Base-by-base conservation (phyloP, 2,888 invertebrate species). In the Priocnemis perturbator region DNA sequence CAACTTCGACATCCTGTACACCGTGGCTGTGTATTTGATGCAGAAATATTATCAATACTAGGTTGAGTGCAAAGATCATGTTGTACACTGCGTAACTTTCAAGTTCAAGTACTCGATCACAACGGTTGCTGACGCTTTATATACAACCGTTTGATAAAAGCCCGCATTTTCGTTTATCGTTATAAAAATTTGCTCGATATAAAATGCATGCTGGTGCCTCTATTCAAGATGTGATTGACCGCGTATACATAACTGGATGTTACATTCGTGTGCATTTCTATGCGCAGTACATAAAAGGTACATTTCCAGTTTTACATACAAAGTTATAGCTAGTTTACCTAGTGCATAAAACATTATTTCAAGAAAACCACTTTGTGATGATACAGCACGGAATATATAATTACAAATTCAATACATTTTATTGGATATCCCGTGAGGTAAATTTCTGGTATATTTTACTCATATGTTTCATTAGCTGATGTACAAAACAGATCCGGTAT, bases 151-250 rank as follows among this genome's bases (percentile, higher is more conserved):
- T 17, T 23, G 72, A 62, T 52, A 63, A 68, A 37, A 69, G 73
- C 81, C 81, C 81, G 81, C 73, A 81, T 69, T 20, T 37, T 47
- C 55, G 61, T 70, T 75, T 76, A 81, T 78, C 76, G 50, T 74
- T 73, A 66, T 63, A 66, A 58, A 75, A 67, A 62, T 65, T 30
- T 50, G 52, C 44, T 58, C 47, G 59, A 72, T 69, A 60, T 60
- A 58, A 73, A 70, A 56, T 74, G 77, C 70, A 83, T 86, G 82
- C 86, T 85, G 86, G 85, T 80, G 79, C 83, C 86, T 78, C 74
- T 82, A 84, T 83, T 63, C 21, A 58, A 57, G 47, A 56, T 75
- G 74, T 74, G 64, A 53, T 66, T 79, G 72, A 72, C 72, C 70
- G 69, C 61, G 26, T 21, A 48, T 53, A 60, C 45, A 57, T 66